Percentiles rank a stretch among this genome's conserved stretches.
These are phyloP conservation scores for Drosophila mauritiana DNA, from an alignment of 1,140 invertebrate genomes.

Conservation along the genomic window DNA sequence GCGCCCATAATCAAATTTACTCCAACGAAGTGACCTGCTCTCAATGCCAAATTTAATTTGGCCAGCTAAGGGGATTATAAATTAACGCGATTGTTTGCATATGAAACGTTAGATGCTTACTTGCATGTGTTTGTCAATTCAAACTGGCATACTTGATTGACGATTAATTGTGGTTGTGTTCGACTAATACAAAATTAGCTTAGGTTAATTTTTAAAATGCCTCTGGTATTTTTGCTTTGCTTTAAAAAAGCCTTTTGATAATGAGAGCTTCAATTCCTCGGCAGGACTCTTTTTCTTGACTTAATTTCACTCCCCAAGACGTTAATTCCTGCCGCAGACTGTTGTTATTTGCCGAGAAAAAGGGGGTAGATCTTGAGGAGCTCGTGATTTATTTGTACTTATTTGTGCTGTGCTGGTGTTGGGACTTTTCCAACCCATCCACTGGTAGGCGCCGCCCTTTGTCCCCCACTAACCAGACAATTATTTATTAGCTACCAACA, in stretches of 20 bases:
- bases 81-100: slow-evolving; percentile 42
- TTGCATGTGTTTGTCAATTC: slow-evolving; percentile 26
- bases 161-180: slow-evolving; percentile 48
- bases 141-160: slow-evolving; percentile 54
- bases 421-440: slow-evolving; percentile 57
- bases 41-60: slow-evolving; percentile 32
- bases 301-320: slow-evolving; percentile 21
- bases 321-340: slow-evolving; percentile 61
- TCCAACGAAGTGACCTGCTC: slow-evolving; percentile 13
- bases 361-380: neutral
- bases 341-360: slow-evolving; percentile 17
- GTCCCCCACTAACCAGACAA: slow-evolving; percentile 74
- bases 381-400: slow-evolving; percentile 71
- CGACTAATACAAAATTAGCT: neutral
- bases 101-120: slow-evolving; percentile 5
- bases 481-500: slow-evolving; percentile 74
- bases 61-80: slow-evolving; percentile 34
- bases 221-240: neutral
- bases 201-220: too few species aligned
- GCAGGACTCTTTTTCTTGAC: neutral
- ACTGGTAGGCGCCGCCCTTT: slow-evolving; percentile 57
- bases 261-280: neutral
- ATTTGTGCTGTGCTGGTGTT: slow-evolving; percentile 61
- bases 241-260: neutral
- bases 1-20: slow-evolving; percentile 3